phyloP scores from a whole-genome alignment of 2,888 invertebrate genomes.

The Andrena marginata region DNA sequence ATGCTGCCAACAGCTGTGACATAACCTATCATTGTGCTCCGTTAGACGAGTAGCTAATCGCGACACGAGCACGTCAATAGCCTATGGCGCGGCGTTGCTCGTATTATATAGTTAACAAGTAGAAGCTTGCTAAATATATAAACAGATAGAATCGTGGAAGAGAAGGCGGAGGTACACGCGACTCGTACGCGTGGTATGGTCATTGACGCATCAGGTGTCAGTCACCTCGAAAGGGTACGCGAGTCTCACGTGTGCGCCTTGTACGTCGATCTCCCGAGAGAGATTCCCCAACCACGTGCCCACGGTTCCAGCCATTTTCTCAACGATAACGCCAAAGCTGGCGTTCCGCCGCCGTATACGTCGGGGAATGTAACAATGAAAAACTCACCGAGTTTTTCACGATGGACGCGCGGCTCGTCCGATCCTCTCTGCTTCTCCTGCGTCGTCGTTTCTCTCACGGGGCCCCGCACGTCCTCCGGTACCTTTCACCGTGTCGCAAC shows the following conservation, averaged over 20 bases:
- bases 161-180: conserved; percentile 26
- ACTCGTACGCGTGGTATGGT: conserved; percentile 77
- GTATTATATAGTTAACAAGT: too few species aligned
- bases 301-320: background rate
- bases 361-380: background rate
- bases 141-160: background rate
- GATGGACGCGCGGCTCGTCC: conserved; percentile 17
- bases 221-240: conserved; percentile 79
- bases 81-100: background rate
- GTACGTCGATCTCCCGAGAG: conserved; percentile 10
- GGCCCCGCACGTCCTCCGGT: conserved; percentile 33
- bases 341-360: background rate
- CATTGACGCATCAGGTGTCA: conserved; percentile 85
- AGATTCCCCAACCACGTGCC: conserved; percentile 43
- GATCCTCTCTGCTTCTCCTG: conserved; percentile 32
- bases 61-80: background rate
- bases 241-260: conserved; percentile 62
- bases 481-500: conserved; percentile 71
- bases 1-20: conserved; percentile 39
- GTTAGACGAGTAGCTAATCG: background rate
- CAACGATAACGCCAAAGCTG: background rate
- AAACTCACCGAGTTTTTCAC: conserved; percentile 51
- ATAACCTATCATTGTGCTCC: conserved; percentile 49
- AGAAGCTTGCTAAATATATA: background rate
- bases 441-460: conserved; percentile 1